Percentiles rank a stretch among this genome's conserved stretches.
phyloP scores from a whole-genome alignment of 2,888 invertebrate species.

The Synanthedon formicaeformis region DNA sequence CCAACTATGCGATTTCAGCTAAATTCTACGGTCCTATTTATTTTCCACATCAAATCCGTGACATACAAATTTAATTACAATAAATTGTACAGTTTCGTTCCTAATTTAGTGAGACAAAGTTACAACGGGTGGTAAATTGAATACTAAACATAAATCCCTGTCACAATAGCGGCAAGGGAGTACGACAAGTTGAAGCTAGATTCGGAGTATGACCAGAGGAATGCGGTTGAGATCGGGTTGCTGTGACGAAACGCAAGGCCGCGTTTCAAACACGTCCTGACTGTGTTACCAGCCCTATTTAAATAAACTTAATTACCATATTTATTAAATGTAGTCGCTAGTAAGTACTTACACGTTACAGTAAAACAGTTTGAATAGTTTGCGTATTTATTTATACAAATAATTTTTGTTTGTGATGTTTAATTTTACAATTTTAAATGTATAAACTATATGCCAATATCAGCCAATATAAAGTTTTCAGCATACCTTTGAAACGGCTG shows the following conservation, averaged over 20 bases:
- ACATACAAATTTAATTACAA: neutral
- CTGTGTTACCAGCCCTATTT: neutral
- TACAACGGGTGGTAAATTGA: neutral
- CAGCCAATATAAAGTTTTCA: too few relatives aligned
- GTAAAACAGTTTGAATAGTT: too few relatives aligned
- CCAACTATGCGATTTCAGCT: too few relatives aligned
- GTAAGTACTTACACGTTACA: too few relatives aligned
- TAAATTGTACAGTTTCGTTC: neutral
- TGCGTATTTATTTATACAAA: too few relatives aligned
- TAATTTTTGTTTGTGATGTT: too few relatives aligned
- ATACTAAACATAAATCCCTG: neutral
- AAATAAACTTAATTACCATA: neutral
- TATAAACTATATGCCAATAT: too few relatives aligned
- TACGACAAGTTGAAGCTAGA: slow-evolving; percentile 28
- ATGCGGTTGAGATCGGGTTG: slow-evolving; percentile 6
- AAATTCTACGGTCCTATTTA: too few relatives aligned
- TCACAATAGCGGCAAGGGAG: slow-evolving; percentile 13
- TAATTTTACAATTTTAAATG: too few relatives aligned
- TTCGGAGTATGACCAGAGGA: slow-evolving; percentile 11
- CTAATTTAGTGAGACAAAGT: neutral
- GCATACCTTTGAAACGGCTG: too few relatives aligned
- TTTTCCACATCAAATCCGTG: neutral
- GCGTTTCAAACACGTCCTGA: slow-evolving; percentile 5
- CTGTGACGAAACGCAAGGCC: slow-evolving; percentile 35
- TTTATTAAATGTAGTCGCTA: neutral